Percentiles rank a stretch among this genome's conserved stretches.
phyloP scores from a whole-genome alignment of 2,797 vertebrate genomes.

The Tachyglossus aculeatus region DNA sequence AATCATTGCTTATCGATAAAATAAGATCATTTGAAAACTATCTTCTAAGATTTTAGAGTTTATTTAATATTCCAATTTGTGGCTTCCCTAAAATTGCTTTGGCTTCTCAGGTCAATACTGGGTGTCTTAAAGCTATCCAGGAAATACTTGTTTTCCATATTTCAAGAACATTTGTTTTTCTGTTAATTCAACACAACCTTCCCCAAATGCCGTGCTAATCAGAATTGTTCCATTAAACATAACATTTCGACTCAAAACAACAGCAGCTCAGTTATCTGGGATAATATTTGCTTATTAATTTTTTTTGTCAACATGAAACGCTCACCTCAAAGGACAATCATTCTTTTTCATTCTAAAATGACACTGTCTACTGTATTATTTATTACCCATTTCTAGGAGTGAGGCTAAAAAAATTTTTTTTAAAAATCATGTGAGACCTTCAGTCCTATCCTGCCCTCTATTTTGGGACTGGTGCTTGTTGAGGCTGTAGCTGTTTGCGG shows the following conservation, averaged over 20 bases:
- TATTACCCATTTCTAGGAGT: too few species aligned
- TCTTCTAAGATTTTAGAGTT: neutral
- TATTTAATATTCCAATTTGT: neutral
- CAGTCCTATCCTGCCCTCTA: too few species aligned
- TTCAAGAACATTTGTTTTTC: neutral
- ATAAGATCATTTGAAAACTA: neutral
- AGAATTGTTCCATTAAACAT: neutral
- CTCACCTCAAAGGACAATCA: neutral
- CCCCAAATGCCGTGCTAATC: neutral
- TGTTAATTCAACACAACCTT: neutral
- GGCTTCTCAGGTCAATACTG: neutral
- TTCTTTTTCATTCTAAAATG: too few species aligned
- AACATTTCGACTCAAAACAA: neutral
- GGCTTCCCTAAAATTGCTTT: neutral
- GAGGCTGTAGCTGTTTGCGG: too few species aligned
- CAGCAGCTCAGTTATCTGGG: neutral
- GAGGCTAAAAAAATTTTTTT: too few species aligned
- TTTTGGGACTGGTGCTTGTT: too few species aligned
- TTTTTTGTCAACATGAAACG: neutral
- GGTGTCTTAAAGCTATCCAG: slow-evolving; percentile 1
- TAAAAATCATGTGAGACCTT: too few species aligned
- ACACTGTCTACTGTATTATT: too few species aligned
- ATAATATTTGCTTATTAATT: neutral
- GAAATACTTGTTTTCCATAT: slow-evolving; percentile 4
- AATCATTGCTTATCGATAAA: neutral